These are phyloP conservation scores for Diadophis punctatus DNA, from an alignment of 2,113 vertebrate species.

Conservation along the genomic window DNA sequence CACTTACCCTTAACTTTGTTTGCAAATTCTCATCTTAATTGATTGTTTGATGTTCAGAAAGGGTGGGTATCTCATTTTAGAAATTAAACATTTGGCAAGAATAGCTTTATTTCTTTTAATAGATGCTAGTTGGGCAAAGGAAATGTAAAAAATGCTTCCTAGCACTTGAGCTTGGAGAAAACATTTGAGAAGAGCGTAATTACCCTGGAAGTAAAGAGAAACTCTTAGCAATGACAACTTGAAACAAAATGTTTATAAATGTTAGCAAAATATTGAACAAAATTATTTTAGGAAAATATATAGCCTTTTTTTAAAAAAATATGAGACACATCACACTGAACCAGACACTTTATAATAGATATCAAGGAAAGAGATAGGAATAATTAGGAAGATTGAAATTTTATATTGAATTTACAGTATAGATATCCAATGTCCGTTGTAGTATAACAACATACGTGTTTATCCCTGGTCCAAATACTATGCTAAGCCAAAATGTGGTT, in stretches of 20 bases:
- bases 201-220: neutral
- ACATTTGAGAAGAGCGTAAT: neutral
- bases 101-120: neutral
- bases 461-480: neutral
- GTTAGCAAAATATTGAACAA: neutral
- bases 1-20: neutral
- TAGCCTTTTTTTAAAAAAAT: neutral
- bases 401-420: neutral
- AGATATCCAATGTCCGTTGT: neutral
- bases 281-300: neutral
- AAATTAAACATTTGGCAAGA: neutral
- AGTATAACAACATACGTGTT: neutral
- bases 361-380: neutral
- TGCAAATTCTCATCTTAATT: neutral
- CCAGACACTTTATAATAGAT: neutral
- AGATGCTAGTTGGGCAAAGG: neutral
- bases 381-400: neutral
- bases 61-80: neutral
- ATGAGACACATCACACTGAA: neutral
- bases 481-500: neutral
- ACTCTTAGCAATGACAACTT: neutral
- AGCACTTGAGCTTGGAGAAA: neutral
- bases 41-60: neutral
- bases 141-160: neutral
- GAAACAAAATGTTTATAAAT: neutral